Conservation (phyloP, 1,140 invertebrate genomes). For the Acyrthosiphon pisum region DNA sequence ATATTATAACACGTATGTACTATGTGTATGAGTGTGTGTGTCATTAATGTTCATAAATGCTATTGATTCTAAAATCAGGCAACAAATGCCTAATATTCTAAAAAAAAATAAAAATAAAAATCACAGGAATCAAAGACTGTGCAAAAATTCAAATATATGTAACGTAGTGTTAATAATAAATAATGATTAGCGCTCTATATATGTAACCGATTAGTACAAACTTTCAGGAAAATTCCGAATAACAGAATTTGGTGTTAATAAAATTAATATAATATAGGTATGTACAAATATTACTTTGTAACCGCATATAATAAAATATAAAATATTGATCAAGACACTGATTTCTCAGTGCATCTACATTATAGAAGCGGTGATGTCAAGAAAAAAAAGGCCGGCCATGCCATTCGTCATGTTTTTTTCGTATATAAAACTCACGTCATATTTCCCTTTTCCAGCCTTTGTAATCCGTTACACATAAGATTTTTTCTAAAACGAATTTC, state of each 20-base stretch:
- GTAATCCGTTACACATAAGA: constrained; percentile 55
- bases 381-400: constrained; percentile 54
- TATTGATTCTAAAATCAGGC: constrained; percentile 21
- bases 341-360: constrained; percentile 56
- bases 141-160: constrained; percentile 49
- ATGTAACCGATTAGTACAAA: constrained; percentile 55
- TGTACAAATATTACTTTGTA: constrained; percentile 54
- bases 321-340: constrained; percentile 51
- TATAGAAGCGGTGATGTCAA: constrained; percentile 56
- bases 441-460: constrained; percentile 52
- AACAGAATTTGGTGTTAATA: constrained; percentile 54
- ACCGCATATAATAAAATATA: constrained; percentile 54
- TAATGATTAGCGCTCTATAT: constrained; percentile 49
- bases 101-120: constrained; percentile 28
- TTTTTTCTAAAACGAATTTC: constrained; percentile 53
- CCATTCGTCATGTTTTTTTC: constrained; percentile 55
- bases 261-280: constrained; percentile 55
- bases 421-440: constrained; percentile 51
- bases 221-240: constrained; percentile 50
- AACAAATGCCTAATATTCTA: constrained; percentile 26
- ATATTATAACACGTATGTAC: neutral
- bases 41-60: constrained; percentile 9
- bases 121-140: constrained; percentile 55
- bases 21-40: neutral
- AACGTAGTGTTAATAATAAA: constrained; percentile 49